Evolutionary conservation across 1,140 invertebrate genomes (phyloP), one percentile per base, ranked within the genome.

Genomic region (Cherax quadricarinatus): DNA sequence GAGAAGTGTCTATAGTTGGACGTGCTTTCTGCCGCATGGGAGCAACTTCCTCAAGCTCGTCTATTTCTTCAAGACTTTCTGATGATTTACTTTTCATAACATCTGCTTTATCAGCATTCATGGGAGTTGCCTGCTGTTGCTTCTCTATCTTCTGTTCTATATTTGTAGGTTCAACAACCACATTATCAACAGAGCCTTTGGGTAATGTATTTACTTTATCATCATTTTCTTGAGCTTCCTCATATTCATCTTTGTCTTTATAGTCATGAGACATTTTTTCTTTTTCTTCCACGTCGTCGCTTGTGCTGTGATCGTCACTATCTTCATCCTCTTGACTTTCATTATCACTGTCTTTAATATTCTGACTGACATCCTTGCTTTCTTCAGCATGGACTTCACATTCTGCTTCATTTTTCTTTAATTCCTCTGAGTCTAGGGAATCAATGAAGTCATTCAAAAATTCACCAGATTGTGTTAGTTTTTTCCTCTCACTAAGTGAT

Each of bases 331-430:
- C 84, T 73, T 14, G 10, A 18, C 73, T 21, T 4, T 60, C 60
- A 10, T 48, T 48, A 14, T 82, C 78, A 48, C 24, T 66, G 21
- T 41, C 80, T 3, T 53, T 7, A 21, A 81, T 70, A 51, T 9
- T 24, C 21, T 75, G 18, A 75, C 16, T 30, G 57, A 6, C 73
- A 5, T 49, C 83, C 24, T 91, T 80, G 41, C 41, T 81, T 70
- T 86, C 70, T 79, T 91, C 90, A 73, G 83, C 78, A 91, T 91
- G 90, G 66, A 91, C 82, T 75, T 91, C 90, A 91, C 90, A 91
- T 53, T 82, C 90, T 48, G 78, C 66, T 53, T 91, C 48, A 18
- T 85, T 83, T 62, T 86, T 82, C 21, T 81, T 80, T 30, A 24
- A 41, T n/a, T 91, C 83, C 7, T 91, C 79, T 49, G 78, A 73